Base-by-base conservation (phyloP, 2,797 vertebrate genomes). In the Sandelia bainsii region DNA sequence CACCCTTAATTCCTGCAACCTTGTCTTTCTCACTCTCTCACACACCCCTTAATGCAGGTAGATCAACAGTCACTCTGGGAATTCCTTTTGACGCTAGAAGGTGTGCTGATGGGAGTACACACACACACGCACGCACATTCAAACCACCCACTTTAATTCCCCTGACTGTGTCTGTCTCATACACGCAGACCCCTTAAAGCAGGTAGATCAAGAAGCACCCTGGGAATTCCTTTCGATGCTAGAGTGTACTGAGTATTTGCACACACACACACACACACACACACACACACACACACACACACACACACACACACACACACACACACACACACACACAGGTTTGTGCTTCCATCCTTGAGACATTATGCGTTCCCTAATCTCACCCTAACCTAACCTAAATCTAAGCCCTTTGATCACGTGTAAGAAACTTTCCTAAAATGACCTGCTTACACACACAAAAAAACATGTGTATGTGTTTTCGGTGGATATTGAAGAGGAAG, bases 51-150 rank as follows among this genome's bases (percentile, higher is more conserved):
- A 77, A 66, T 80, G 53, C 71, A 76, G 59, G 75, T 71, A 71
- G 75, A 69, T 87, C 80, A 81, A 82, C 69, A 79, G 72, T 56
- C 57, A 71, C 48, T 62, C 48, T 65, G 75, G 78, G 80, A 79
- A 70, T 84, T 71, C 48, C 37, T 69, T 81, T 74, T 61, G 46
- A 69, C 12, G 27, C 62, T 51, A 34, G n/a, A 50, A 40, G 60
- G 59, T 2, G 19, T 69, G 62, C 74, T 27, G 16, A 10, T 48
- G 45, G 45, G n/a, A 20, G 8, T 12, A 46, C 16, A 19, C 45
- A 46, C 19, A n/a, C 8, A n/a, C 19, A 9, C 44, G 9, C 44
- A 46, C 19, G 20, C 46, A 22, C 20, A 49, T 5, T 22, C 46
- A 46, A 45, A 45, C 44, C 19, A 54, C 52, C 52, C n/a, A 22